These are phyloP conservation scores for Autographa gamma DNA, from an alignment of 2,888 invertebrate species.

Conservation along the genomic window DNA sequence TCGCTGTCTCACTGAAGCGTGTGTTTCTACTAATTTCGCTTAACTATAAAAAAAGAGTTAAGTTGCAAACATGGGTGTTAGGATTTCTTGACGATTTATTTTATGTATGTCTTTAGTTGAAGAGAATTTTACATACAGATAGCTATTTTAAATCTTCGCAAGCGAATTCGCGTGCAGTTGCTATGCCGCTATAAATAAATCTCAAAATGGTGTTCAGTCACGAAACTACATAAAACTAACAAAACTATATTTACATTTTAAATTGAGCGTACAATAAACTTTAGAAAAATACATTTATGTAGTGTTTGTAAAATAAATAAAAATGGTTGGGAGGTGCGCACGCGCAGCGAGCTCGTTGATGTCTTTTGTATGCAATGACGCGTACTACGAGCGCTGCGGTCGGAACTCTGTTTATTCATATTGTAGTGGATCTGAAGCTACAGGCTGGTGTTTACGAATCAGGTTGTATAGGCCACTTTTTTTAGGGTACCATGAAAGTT, in stretches of 20 bases:
- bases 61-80: background rate
- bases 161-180: background rate
- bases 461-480: slow-evolving; percentile 2
- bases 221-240: slow-evolving; percentile 1
- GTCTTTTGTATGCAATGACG: slow-evolving; percentile 68
- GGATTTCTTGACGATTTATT: background rate
- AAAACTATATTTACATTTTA: slow-evolving; percentile 33
- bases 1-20: slow-evolving; percentile 6
- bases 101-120: background rate
- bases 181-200: background rate
- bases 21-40: slow-evolving; percentile 18
- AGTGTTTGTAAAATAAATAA: slow-evolving; percentile 39
- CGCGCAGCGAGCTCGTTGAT: slow-evolving; percentile 70
- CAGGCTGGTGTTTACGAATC: background rate
- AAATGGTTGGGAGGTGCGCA: slow-evolving; percentile 52
- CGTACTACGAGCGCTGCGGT: slow-evolving; percentile 13
- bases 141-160: background rate
- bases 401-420: slow-evolving; percentile 5
- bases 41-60: slow-evolving; percentile 8
- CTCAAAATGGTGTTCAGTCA: background rate
- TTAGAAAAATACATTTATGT: slow-evolving; percentile 23
- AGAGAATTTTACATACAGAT: background rate
- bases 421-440: background rate
- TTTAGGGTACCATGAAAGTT: background rate
- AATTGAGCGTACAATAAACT: slow-evolving; percentile 41